Percentiles rank a stretch among this genome's conserved stretches.
These are phyloP conservation scores for Echinops telfairi DNA, from an alignment of 2,113 vertebrate species.

Conservation along the genomic window DNA sequence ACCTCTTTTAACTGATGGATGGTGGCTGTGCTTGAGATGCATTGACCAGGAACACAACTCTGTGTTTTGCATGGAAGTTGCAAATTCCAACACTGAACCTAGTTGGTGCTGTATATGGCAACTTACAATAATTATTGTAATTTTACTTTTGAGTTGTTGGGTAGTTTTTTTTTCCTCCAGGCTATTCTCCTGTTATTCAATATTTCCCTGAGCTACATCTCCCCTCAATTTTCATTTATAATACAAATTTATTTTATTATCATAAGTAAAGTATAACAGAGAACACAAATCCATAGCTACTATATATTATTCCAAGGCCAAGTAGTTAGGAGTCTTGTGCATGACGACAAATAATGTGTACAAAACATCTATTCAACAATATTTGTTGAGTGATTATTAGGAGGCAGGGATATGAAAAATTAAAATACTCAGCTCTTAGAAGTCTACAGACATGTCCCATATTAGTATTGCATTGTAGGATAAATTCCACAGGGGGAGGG, in stretches of 20 bases:
- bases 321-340: neutral
- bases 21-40: neutral
- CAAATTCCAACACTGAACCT: neutral
- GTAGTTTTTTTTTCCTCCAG: neutral
- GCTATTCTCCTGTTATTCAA: constrained; percentile 48
- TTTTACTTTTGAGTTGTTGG: constrained; percentile 58
- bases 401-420: neutral
- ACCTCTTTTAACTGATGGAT: neutral
- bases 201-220: constrained; percentile 23
- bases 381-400: constrained; percentile 47
- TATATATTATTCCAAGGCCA: neutral
- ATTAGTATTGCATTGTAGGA: neutral
- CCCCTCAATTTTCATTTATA: constrained; percentile 37
- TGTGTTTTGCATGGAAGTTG: neutral
- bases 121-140: constrained; percentile 43
- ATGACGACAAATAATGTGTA: neutral
- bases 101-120: constrained; percentile 25
- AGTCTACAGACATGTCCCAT: neutral
- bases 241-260: constrained; percentile 42
- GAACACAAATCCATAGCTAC: neutral
- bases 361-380: neutral
- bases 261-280: constrained; percentile 43
- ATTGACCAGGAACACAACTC: neutral
- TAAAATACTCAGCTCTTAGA: constrained; percentile 27
- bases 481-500: neutral